These are phyloP conservation scores for Pseudomyrmex gracilis DNA, from an alignment of 1,140 invertebrate species.

Conservation along the genomic window DNA sequence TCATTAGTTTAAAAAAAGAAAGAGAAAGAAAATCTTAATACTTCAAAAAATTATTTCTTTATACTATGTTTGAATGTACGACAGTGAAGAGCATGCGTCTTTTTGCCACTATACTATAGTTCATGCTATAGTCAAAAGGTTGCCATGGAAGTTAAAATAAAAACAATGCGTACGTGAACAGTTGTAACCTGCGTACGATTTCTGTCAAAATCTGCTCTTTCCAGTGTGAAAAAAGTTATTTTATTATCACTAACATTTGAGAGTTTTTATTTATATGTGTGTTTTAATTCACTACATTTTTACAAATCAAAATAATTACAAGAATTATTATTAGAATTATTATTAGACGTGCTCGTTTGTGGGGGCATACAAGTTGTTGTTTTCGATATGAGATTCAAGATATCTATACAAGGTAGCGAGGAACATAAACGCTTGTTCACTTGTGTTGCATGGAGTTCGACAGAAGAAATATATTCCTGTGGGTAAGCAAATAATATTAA, in stretches of 20 bases:
- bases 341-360: neutral
- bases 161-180: conserved; percentile 1
- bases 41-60: too few species aligned
- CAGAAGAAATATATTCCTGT: conserved; percentile 96
- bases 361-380: neutral
- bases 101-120: too few species aligned
- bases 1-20: too few species aligned
- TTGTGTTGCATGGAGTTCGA: conserved; percentile 96
- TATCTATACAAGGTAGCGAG: conserved; percentile 89
- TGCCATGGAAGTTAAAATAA: conserved; percentile 6
- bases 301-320: neutral
- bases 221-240: neutral
- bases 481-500: conserved; percentile 86
- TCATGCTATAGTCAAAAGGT: neutral
- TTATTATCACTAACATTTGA: conserved; percentile 1
- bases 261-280: neutral
- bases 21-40: too few species aligned
- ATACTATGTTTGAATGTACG: too few species aligned
- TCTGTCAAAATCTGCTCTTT: neutral
- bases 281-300: neutral
- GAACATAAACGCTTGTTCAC: conserved; percentile 92
- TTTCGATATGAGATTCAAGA: conserved; percentile 92
- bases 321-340: neutral
- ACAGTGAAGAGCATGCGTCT: too few species aligned
- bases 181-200: neutral